phyloP scores from a whole-genome alignment of 2,113 vertebrate species.

The Pagrus major region DNA sequence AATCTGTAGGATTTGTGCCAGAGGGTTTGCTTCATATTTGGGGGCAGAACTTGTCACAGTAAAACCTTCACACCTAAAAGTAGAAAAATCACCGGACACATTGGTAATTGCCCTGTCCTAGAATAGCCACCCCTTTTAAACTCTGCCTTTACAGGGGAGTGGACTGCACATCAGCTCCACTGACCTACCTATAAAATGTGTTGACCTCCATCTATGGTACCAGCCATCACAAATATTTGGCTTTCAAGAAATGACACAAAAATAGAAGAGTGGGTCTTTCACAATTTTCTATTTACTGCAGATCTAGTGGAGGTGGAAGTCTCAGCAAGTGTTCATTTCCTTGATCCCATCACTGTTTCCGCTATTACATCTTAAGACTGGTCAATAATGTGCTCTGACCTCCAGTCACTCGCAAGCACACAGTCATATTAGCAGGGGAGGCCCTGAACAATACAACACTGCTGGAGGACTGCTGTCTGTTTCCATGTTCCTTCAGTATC shows the following conservation, averaged over 20 bases:
- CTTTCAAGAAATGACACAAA: slow-evolving; percentile 43
- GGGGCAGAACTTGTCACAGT: slow-evolving; percentile 7
- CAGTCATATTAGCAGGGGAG: slow-evolving; percentile 26
- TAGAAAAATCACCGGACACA: slow-evolving; percentile 27
- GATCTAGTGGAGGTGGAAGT: neutral
- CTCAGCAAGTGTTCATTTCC: slow-evolving; percentile 22
- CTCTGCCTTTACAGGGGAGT: slow-evolving; percentile 20
- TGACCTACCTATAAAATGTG: slow-evolving; percentile 46
- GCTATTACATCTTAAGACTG: slow-evolving; percentile 19
- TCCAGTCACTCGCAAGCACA: slow-evolving; percentile 14
- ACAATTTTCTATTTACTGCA: slow-evolving; percentile 41
- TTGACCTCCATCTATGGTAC: slow-evolving; percentile 37
- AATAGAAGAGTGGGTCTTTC: slow-evolving; percentile 31
- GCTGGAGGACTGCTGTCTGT: neutral
- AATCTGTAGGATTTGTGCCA: neutral
- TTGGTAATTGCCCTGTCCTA: slow-evolving; percentile 25
- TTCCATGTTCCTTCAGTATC: neutral
- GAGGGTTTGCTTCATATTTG: slow-evolving; percentile 4
- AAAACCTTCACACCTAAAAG: slow-evolving; percentile 36
- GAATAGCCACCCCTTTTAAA: slow-evolving; percentile 21
- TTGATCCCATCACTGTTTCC: slow-evolving; percentile 28
- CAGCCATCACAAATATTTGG: slow-evolving; percentile 53
- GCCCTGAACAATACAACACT: neutral
- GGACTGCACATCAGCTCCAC: slow-evolving; percentile 23
- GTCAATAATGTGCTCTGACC: slow-evolving; percentile 37